A percentile compares a stretch with the other conserved stretches of the same genome.
Conservation (phyloP, 2,888 invertebrate genomes). For the Beris chalybata region DNA sequence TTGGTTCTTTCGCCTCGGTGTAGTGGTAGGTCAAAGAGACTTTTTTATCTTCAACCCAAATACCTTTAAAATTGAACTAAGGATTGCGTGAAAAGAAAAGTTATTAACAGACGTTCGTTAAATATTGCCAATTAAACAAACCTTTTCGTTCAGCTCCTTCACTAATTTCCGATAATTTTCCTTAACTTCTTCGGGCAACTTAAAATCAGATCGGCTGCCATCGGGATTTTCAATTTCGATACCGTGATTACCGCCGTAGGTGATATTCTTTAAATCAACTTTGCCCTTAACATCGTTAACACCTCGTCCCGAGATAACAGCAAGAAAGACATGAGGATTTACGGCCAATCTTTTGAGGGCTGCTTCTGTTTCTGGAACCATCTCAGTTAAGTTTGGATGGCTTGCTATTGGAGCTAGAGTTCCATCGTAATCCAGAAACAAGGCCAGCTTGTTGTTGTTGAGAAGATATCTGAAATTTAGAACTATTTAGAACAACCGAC, state of each 20-base stretch:
- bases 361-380: slow-evolving; percentile 68
- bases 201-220: slow-evolving; percentile 71
- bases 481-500: background rate
- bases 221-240: slow-evolving; percentile 74
- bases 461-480: slow-evolving; percentile 55
- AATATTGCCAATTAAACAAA: slow-evolving; percentile 44
- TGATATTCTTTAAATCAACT: slow-evolving; percentile 61
- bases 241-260: slow-evolving; percentile 76
- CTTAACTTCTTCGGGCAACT: slow-evolving; percentile 68
- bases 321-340: slow-evolving; percentile 69
- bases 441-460: slow-evolving; percentile 64
- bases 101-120: background rate
- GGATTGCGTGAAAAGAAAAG: background rate
- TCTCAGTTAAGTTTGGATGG: slow-evolving; percentile 69
- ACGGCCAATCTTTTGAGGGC: slow-evolving; percentile 66
- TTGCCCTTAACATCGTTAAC: slow-evolving; percentile 70
- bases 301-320: slow-evolving; percentile 71
- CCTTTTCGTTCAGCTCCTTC: slow-evolving; percentile 65
- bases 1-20: slow-evolving; percentile 62
- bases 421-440: slow-evolving; percentile 74
- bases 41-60: slow-evolving; percentile 77
- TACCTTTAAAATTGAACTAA: slow-evolving; percentile 65
- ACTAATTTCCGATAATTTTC: slow-evolving; percentile 65
- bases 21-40: slow-evolving; percentile 73
- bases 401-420: slow-evolving; percentile 72